A percentile compares a stretch with the other conserved stretches of the same genome.
phyloP scores from a whole-genome alignment of 2,113 vertebrate species.

The Brachyistius frenatus region DNA sequence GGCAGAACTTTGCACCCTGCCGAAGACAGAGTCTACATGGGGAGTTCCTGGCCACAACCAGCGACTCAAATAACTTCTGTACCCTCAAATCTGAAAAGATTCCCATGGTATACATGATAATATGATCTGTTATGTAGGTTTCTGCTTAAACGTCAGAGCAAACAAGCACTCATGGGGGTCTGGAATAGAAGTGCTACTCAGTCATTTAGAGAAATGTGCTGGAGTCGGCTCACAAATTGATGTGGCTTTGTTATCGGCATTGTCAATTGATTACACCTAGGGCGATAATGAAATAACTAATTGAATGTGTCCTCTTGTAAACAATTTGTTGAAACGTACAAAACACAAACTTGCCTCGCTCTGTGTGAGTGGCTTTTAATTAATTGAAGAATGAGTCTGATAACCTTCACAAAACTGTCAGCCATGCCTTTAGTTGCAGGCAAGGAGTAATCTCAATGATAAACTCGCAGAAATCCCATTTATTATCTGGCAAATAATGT shows the following conservation, averaged over 20 bases:
- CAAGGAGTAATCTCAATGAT: constrained; percentile 29
- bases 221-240: constrained; percentile 74
- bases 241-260: constrained; percentile 81
- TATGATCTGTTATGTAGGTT: neutral
- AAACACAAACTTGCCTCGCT: constrained; percentile 64
- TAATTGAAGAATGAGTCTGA: constrained; percentile 69
- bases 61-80: constrained; percentile 4
- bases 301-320: constrained; percentile 83
- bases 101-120: constrained; percentile 1
- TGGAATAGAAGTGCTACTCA: constrained; percentile 64
- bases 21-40: constrained; percentile 21
- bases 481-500: neutral
- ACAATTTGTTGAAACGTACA: constrained; percentile 79
- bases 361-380: constrained; percentile 71
- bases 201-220: constrained; percentile 78
- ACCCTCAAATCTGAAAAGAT: neutral
- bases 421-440: constrained; percentile 15
- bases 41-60: constrained; percentile 12
- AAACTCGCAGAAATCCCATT: constrained; percentile 8
- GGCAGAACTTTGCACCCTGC: constrained; percentile 14
- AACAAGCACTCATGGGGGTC: constrained; percentile 7
- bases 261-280: constrained; percentile 81
- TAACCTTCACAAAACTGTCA: constrained; percentile 77
- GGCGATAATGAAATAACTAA: constrained; percentile 84
- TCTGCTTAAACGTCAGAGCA: constrained; percentile 31